Percentiles rank a stretch among this genome's conserved stretches.
phyloP scores from a whole-genome alignment of 1,140 invertebrate species.

The Catajapyx aquilonaris region DNA sequence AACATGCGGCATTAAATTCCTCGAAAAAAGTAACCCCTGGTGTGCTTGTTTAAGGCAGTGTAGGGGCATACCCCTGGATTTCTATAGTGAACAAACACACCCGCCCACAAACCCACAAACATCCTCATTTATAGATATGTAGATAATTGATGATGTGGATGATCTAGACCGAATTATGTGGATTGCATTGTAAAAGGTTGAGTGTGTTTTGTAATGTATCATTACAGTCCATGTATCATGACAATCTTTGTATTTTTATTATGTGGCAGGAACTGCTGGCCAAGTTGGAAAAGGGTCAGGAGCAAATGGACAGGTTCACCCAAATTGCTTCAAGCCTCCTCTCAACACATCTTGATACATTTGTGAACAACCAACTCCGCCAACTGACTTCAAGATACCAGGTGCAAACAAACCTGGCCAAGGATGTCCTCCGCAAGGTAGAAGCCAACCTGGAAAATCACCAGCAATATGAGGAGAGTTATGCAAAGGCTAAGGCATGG shows the following conservation, averaged over 20 bases:
- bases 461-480: conserved; percentile 55
- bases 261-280: conserved; percentile 38
- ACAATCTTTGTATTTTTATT: conserved; percentile 1
- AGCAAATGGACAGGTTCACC: conserved; percentile 66
- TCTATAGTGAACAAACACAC: too few species aligned
- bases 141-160: background rate
- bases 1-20: too few species aligned
- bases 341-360: conserved; percentile 68
- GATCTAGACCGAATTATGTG: too few species aligned
- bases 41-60: too few species aligned
- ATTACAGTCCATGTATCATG: background rate
- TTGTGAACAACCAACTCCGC: conserved; percentile 74
- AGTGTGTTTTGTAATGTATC: too few species aligned
- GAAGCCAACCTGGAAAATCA: conserved; percentile 78
- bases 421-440: conserved; percentile 81
- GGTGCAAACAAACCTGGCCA: conserved; percentile 69
- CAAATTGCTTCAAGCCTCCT: conserved; percentile 48
- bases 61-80: too few species aligned
- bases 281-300: conserved; percentile 53
- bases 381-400: conserved; percentile 81
- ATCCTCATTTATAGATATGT: too few species aligned
- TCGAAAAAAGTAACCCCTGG: too few species aligned
- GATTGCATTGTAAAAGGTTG: too few species aligned
- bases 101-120: too few species aligned
- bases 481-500: conserved; percentile 63